Evolutionary conservation across 2,888 invertebrate species (phyloP).

Genomic region (Patella ulyssiponensis): DNA sequence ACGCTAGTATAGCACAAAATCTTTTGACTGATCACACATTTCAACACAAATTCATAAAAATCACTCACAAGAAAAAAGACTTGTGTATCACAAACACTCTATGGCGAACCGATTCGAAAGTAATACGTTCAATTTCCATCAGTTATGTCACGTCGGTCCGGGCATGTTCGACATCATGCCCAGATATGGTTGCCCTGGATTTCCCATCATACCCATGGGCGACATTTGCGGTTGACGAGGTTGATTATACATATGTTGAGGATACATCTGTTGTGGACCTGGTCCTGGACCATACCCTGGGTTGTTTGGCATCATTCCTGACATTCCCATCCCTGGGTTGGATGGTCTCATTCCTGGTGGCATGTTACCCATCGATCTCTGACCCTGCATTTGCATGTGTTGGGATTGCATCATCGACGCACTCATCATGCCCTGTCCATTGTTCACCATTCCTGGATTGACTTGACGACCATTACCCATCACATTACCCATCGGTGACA

Average conservation of each 20-base stretch:
- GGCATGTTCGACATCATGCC: conserved; percentile 49
- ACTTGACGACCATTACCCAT: conserved; percentile 34
- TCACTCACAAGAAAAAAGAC: no score
- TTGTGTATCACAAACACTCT: no score
- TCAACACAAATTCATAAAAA: no score
- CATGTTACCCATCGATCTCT: conserved; percentile 43
- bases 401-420: conserved; percentile 43
- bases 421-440: conserved; percentile 35
- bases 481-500: conserved; percentile 36
- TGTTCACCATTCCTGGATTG: conserved; percentile 30
- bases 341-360: conserved; percentile 41
- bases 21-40: no score
- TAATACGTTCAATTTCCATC: no score
- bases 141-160: no score
- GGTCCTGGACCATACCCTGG: conserved; percentile 29
- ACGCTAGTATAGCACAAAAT: no score
- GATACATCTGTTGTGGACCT: conserved; percentile 67
- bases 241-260: conserved; percentile 68
- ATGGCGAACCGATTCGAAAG: no score
- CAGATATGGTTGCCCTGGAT: conserved; percentile 44
- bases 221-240: conserved; percentile 59
- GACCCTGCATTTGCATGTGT: conserved; percentile 54
- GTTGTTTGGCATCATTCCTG: conserved; percentile 40
- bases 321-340: conserved; percentile 50
- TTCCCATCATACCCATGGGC: conserved; percentile 55